Conservation (phyloP, 2,888 invertebrate genomes). For the Podabrus alpinus region DNA sequence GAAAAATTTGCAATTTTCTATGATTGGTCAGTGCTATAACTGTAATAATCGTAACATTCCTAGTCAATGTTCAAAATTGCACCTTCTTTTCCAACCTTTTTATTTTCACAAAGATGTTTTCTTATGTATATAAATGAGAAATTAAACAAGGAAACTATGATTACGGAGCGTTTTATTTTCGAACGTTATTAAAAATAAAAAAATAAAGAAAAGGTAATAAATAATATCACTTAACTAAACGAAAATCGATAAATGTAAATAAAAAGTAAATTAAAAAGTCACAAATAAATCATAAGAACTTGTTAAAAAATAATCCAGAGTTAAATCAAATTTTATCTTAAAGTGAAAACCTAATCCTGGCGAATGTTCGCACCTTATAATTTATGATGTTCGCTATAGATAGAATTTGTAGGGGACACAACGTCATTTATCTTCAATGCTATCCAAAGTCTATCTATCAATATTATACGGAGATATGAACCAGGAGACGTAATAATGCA, state of each 20-base stretch:
- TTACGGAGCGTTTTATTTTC: background rate
- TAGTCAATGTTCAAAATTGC: conserved; percentile 30
- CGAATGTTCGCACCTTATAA: conserved; percentile 39
- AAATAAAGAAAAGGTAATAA: background rate
- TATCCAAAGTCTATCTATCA: conserved; percentile 40
- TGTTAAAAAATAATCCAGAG: conserved; percentile 32
- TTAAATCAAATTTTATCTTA: conserved; percentile 39
- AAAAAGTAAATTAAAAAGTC: conserved; percentile 7
- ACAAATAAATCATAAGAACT: conserved; percentile 17
- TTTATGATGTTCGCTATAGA: conserved; percentile 37
- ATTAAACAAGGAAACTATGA: background rate
- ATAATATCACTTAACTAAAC: background rate
- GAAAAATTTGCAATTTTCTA: conserved; percentile 34
- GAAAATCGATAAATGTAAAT: background rate
- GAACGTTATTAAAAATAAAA: background rate
- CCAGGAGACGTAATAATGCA: conserved; percentile 25
- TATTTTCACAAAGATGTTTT: background rate
- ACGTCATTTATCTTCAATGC: conserved; percentile 40
- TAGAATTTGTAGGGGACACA: conserved; percentile 40
- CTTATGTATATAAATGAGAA: background rate
- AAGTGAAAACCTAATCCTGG: conserved; percentile 40
- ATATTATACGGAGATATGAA: conserved; percentile 40
- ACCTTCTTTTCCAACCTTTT: conserved; percentile 29
- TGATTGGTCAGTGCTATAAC: conserved; percentile 31
- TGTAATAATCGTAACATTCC: conserved; percentile 28